Base-by-base conservation (phyloP, 1,140 invertebrate species). In the Drosophila burlai region DNA sequence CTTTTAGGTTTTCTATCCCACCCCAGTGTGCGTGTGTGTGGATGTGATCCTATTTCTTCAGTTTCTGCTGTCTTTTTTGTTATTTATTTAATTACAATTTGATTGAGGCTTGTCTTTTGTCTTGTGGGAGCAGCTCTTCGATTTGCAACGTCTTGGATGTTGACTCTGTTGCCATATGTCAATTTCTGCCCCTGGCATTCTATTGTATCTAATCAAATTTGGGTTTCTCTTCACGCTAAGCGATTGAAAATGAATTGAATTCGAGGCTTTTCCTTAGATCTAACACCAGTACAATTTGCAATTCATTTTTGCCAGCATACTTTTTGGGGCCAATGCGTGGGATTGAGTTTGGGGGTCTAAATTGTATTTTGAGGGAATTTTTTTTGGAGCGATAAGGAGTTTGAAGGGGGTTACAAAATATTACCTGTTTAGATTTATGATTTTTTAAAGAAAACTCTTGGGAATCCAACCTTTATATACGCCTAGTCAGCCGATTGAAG, bases 51-150 rank as follows among this genome's bases (percentile, higher is more conserved):
- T 47, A 42, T 60, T 59, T 50, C 31, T 61, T 34, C 6, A 11
- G 26, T 47, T 59, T 73, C 18, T 40, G 18, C 21, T 60, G 18
- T 61, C 16, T 57, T 40, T 57, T 57, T 38, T 75, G 72, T 74
- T 84, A 78, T 84, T 84, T 78, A 84, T 89, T 89, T 87, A 87
- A 84, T 87, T 87, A 79, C 64, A 71, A 74, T 83, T 80, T 83
- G 84, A 89, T 87, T 87, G 77, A 75, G 67, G 74, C 66, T 83
- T 80, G 76, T 59, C 71, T 76, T 76, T 69, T 63, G 66, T 54
- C 78, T 73, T 81, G 58, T 54, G 36, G 38, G 24, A n/a, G 7
- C 26, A 11, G 61, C 45, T 29, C 24, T 52, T 36, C 54, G 73
- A 50, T 31, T 49, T 10, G 26, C 10, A 84, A 29, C 43, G 64